Evolutionary conservation across 2,797 vertebrate species (phyloP), one percentile per base, ranked within the genome.

Genomic region (Microctenopoma lineatum): DNA sequence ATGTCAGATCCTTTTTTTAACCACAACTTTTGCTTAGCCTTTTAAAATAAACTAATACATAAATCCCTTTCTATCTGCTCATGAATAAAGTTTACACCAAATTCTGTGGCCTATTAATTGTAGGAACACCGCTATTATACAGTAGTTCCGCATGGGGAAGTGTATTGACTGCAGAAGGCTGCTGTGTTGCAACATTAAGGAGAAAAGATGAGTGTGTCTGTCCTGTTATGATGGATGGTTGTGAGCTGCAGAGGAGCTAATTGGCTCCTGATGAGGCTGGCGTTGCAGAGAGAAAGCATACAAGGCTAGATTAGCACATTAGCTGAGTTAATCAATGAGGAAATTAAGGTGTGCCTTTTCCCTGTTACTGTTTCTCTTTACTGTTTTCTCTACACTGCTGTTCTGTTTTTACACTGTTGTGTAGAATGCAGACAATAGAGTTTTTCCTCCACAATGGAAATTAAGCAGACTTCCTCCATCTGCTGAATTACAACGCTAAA

Each of bases 261-360:
- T 92, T 92, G 89, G 87, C 85, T 87, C 82, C 87, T 92, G 92
- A 93, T 92, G 91, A 92, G 89, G 85, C 84, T 85, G 82, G 85
- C 88, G 87, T 92, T 90, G 89, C 90, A 83, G 80, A 81, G 87
- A 87, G 79, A 86, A 90, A 86, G 79, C 73, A 42, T 77, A 86
- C 78, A 80, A 77, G 73, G 71, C 85, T 72, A 87, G 77, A 92
- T 92, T 92, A 88, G 83, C 76, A 86, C 85, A 92, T 90, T 92
- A 92, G 87, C 75, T 71, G 84, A 88, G 84, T 90, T 92, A 92
- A 91, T 93, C 91, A 91, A 89, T 90, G 83, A 79, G 81, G 88
- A 88, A 87, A 90, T 86, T 48, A 87, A 89, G 85, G 89, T 83
- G 78, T 88, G 81, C 69, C 75, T 65, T 85, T 87, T 84, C 84